Conservation (phyloP, 2,113 vertebrate species). For the Spea multiplicata region DNA sequence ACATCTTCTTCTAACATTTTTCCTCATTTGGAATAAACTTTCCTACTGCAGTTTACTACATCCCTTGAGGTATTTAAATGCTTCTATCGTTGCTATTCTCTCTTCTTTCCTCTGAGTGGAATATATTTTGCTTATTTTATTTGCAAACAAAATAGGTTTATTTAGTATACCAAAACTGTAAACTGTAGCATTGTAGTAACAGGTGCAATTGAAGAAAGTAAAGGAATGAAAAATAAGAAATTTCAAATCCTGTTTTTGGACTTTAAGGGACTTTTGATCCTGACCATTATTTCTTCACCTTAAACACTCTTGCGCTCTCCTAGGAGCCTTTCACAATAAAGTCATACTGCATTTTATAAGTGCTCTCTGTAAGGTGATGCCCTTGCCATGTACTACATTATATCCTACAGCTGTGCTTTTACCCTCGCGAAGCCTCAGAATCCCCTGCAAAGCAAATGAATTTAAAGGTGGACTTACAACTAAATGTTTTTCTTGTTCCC, state of each 20-base stretch:
- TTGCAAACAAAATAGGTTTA: no score
- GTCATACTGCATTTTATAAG: slow-evolving; percentile 33
- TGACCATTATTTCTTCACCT: slow-evolving; percentile 45
- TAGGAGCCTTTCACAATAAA: slow-evolving; percentile 23
- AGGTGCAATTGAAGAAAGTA: no score
- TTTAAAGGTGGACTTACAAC: not conserved
- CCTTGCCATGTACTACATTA: slow-evolving; percentile 39
- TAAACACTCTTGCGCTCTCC: slow-evolving; percentile 25
- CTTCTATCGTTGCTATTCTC: no score
- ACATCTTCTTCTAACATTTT: no score
- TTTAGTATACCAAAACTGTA: no score
- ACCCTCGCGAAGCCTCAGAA: not conserved
- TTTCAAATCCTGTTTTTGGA: slow-evolving; percentile 13
- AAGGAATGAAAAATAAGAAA: not conserved
- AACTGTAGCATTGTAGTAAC: no score
- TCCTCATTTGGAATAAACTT: no score
- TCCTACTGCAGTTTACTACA: no score
- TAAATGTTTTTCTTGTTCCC: no score
- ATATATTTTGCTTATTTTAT: no score
- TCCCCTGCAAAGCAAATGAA: slow-evolving; percentile 3
- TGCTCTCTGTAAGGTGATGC: slow-evolving; percentile 42
- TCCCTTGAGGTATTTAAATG: no score
- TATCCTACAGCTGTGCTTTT: slow-evolving; percentile 35
- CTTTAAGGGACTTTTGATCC: slow-evolving; percentile 25
- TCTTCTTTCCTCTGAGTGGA: no score